Percentiles rank a stretch among this genome's conserved stretches.
These are phyloP conservation scores for Lepidurus apus DNA, from an alignment of 1,140 invertebrate species.

Conservation along the genomic window DNA sequence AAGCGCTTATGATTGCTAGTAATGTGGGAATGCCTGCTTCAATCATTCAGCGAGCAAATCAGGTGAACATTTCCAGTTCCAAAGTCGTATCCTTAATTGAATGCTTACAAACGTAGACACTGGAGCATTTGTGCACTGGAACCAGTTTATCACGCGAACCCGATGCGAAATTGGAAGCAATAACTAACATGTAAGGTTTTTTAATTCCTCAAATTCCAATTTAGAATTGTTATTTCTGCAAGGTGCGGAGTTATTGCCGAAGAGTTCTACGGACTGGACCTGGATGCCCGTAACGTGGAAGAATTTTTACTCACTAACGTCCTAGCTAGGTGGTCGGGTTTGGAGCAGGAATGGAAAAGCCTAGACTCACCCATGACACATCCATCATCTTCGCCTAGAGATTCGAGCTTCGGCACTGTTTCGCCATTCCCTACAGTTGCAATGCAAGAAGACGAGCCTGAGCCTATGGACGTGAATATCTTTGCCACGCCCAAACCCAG, in stretches of 20 bases:
- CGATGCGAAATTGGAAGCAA: background rate
- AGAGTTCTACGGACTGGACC: background rate
- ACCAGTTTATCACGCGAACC: background rate
- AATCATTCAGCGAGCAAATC: conserved; percentile 43
- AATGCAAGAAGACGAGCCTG: too few species aligned
- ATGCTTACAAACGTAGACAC: background rate
- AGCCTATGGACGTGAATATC: too few species aligned
- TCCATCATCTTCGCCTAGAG: too few species aligned
- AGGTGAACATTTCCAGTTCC: conserved; percentile 40
- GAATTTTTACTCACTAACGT: background rate
- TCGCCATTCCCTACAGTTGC: too few species aligned
- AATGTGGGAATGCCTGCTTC: conserved; percentile 46
- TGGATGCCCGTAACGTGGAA: background rate
- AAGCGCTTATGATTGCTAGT: conserved; percentile 52
- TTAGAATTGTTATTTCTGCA: background rate
- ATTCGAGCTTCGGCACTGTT: too few species aligned
- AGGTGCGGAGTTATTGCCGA: background rate
- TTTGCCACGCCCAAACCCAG: too few species aligned
- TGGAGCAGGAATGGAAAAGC: background rate
- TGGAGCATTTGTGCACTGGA: conserved; percentile 12
- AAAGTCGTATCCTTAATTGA: background rate
- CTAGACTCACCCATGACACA: too few species aligned
- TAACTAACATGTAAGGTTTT: background rate
- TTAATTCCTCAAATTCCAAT: background rate
- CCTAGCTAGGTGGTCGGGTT: background rate